These are phyloP conservation scores for Camponotus fellah DNA, from an alignment of 2,888 invertebrate species.

Conservation along the genomic window DNA sequence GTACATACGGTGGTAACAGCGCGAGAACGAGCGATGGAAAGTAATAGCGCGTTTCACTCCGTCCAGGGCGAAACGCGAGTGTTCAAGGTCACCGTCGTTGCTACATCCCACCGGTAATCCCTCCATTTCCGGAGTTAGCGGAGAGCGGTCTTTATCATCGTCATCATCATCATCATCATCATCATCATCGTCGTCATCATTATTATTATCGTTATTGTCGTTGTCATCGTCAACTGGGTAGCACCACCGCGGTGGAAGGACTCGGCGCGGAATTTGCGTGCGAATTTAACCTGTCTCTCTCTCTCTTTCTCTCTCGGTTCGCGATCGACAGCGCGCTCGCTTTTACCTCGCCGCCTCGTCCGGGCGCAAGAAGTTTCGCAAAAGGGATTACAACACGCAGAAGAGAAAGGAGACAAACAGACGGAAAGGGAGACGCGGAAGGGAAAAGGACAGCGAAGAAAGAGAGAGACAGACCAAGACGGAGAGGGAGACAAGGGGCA, in stretches of 20 bases:
- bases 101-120: slow-evolving; percentile 62
- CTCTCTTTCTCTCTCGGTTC: slow-evolving; percentile 46
- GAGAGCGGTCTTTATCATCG: slow-evolving; percentile 23
- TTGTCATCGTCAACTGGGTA: slow-evolving; percentile 16
- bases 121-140: slow-evolving; percentile 57
- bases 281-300: slow-evolving; percentile 41
- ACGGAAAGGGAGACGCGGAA: slow-evolving; percentile 71
- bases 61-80: slow-evolving; percentile 59
- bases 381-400: slow-evolving; percentile 83
- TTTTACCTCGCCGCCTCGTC: slow-evolving; percentile 64
- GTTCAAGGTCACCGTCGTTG: slow-evolving; percentile 62
- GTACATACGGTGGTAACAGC: slow-evolving; percentile 24
- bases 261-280: slow-evolving; percentile 23
- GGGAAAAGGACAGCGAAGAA: slow-evolving; percentile 70
- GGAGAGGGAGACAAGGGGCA: slow-evolving; percentile 59
- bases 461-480: slow-evolving; percentile 58
- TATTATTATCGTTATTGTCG: neutral
- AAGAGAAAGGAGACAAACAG: slow-evolving; percentile 77
- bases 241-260: slow-evolving; percentile 38
- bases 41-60: slow-evolving; percentile 40
- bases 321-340: slow-evolving; percentile 56
- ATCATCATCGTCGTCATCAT: slow-evolving; percentile 7
- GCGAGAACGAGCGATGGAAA: slow-evolving; percentile 46
- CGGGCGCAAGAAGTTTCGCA: slow-evolving; percentile 78
- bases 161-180: neutral